phyloP scores from a whole-genome alignment of 2,797 vertebrate species.

The Phaenicophaeus curvirostris region DNA sequence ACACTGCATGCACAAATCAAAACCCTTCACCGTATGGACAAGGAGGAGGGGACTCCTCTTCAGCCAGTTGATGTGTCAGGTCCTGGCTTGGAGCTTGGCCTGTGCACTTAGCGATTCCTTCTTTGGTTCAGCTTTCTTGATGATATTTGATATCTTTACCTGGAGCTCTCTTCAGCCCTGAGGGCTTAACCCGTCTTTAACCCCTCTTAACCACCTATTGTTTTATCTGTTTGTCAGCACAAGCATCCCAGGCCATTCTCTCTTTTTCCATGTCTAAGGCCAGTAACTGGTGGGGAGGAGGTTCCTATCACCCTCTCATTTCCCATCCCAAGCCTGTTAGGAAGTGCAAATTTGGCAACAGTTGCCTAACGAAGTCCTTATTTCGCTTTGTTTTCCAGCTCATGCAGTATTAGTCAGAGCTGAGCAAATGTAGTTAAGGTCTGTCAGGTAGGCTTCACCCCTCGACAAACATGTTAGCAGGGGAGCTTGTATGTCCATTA shows the following conservation, averaged over 20 bases:
- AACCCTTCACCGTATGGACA: neutral
- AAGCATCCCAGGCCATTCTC: neutral
- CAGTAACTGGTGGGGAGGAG: neutral
- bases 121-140: neutral
- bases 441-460: neutral
- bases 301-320: fast-evolving
- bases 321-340: neutral
- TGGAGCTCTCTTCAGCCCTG: neutral
- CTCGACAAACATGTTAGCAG: neutral
- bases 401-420: neutral
- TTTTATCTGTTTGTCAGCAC: neutral
- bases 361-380: neutral
- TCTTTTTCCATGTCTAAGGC: neutral
- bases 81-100: neutral
- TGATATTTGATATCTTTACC: neutral
- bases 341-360: neutral
- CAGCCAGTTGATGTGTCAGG: fast-evolving
- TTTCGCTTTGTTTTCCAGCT: neutral
- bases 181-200: neutral
- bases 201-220: neutral
- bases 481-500: neutral
- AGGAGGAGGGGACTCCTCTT: neutral
- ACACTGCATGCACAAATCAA: fast-evolving
- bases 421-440: neutral
- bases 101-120: neutral